Base-by-base conservation (phyloP, 2,113 vertebrate genomes). In the Erinaceus europaeus region DNA sequence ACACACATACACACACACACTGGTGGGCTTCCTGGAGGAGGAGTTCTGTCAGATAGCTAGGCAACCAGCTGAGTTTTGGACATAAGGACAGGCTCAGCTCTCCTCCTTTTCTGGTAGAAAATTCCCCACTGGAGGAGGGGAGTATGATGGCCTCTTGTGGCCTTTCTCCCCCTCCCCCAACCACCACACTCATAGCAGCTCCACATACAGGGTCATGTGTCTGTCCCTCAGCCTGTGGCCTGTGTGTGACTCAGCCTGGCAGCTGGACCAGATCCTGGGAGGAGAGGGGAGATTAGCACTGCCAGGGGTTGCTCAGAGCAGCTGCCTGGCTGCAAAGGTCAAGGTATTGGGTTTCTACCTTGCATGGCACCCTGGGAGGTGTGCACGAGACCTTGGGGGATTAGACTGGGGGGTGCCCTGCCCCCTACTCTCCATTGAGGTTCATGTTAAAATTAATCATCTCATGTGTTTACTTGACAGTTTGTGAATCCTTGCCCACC, bases 281-380 rank as follows among this genome's bases (percentile, higher is more conserved):
- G 72, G 67, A 32, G 65, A 80, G 17, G 38, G 75, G 71, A 69
- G 86, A 81, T 55, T 10, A 62, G 72, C 46, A 23, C 32, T 53
- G 68, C 80, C 57, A 71, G 80, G 46, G 80, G 86, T 61, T 77
- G 40, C 69, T 59, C 8, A 14, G 67, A 76, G 88, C 84, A 87
- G 84, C 85, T 90, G 93, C 84, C 76, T n/a, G 55, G 25, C 72
- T 57, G 67, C 72, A 91, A 92, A 95, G 93, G 94, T 95, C 90
- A 71, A 46, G 83, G 83, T 32, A 12, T 93, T 71, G 59, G 77
- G 80, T 95, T 95, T 95, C 95, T 40, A 62, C 81, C 89, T 71
- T 64, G 69, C 38, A 10, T 4, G 21, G 68, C 1, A 6, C 55
- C 52, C 42, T n/a, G 42, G 68, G 40, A 90, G 34, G 13, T 44